Evolutionary conservation across 1,140 invertebrate genomes (phyloP), one percentile per base, ranked within the genome.

Genomic region (Uloborus diversus): DNA sequence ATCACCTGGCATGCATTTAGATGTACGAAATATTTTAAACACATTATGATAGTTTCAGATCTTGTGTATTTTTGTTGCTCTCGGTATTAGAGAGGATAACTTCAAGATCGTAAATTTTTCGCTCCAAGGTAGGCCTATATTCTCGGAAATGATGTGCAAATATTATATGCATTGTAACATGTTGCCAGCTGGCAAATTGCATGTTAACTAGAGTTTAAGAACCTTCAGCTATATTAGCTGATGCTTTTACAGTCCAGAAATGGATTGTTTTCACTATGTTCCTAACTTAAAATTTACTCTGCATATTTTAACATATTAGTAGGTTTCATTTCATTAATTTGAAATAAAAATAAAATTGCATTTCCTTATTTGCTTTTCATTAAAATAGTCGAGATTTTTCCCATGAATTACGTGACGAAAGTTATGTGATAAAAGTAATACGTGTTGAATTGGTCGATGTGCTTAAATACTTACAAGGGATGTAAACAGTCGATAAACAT

Each of bases 111-210:
- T n/a, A 42, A 64, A 62, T 51, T 20, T n/a, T 64, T n/a, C 30
- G 51, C 28, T n/a, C 25, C 51, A 30, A 64, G 42, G 57, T 75
- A 75, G 59, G 71, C 71, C 59, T 75, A 75, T 53, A 25, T 51
- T 30, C 69, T 20, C 37, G 23, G n/a, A 27, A 23, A 57, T 25
- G 64, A 23, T 61, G 47, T n/a, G 20, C 13, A 13, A 59, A 75
- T 20, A 11, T 28, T 20, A 49, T 75, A 62, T 42, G 70, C 14
- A 49, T 64, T 62, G 47, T 47, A 75, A 28, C 27, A 17, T 51
- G 71, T 75, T 75, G 71, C 71, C 71, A 75, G 71, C 71, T 75
- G 71, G 42, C 71, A 62, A 64, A 64, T 49, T 49, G 37, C 42
- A 28, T 61, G 4, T 57, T 61, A 28, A 61, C 20, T 28, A 17